Conservation (phyloP, 2,113 vertebrate genomes). For the Panthera uncia region DNA sequence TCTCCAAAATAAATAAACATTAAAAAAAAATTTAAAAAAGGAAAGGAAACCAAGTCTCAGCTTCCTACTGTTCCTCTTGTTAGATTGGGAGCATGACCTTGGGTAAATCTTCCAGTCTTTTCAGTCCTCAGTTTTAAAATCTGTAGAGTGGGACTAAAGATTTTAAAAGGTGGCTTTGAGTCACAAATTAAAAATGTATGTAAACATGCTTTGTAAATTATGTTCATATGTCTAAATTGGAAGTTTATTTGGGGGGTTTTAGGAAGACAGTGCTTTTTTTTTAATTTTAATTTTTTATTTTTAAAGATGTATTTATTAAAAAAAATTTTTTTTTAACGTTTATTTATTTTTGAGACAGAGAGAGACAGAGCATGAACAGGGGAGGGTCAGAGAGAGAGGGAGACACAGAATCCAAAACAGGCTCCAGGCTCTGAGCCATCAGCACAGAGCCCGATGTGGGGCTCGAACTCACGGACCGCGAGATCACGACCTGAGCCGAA, state of each 20-base stretch:
- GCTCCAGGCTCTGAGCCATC: too few relatives aligned
- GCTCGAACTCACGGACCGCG: too few relatives aligned
- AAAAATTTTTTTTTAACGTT: not conserved
- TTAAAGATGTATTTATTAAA: not conserved
- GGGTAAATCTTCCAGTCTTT: not conserved
- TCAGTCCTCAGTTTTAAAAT: not conserved
- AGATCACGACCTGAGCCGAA: too few relatives aligned
- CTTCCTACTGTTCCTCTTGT: not conserved
- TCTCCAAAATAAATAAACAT: too few relatives aligned
- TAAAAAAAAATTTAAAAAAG: not conserved
- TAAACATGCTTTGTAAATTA: not conserved
- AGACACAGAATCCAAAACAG: too few relatives aligned
- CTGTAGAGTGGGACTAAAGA: not conserved
- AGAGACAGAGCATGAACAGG: too few relatives aligned
- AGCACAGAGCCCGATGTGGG: too few relatives aligned
- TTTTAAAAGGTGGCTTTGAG: not conserved
- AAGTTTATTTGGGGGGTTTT: not conserved
- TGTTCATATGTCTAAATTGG: not conserved
- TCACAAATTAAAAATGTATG: not conserved
- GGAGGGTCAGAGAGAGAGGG: too few relatives aligned
- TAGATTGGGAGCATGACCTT: not conserved
- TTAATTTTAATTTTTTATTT: slow-evolving; percentile 1
- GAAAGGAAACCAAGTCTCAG: not conserved
- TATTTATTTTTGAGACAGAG: too few relatives aligned
- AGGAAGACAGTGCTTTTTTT: not conserved